Evolutionary conservation across 2,113 vertebrate species (phyloP), one percentile per base, ranked within the genome.

Genomic region (Lates calcarifer): DNA sequence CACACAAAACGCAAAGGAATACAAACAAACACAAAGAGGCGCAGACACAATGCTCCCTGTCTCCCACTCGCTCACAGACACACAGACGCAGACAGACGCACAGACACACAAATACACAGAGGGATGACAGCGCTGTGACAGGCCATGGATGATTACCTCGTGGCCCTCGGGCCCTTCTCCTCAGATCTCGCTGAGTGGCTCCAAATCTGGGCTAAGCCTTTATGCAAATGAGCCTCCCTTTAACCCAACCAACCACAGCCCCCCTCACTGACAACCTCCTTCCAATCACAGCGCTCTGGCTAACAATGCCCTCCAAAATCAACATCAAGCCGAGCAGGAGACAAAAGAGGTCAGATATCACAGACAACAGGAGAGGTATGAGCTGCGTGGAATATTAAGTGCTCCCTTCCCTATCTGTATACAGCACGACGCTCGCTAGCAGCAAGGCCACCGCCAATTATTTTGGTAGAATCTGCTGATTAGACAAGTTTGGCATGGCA

Each of bases 341-440:
- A 94, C 93, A 94, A 94, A 94, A 94, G 93, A 93, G 93, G 93
- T 94, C 92, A 94, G 92, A 94, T 93, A 94, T 94, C 92, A 94
- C 75, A 92, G 93, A 82, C 89, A 94, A 94, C 91, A 91, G 92
- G 86, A 91, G 88, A 90, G 91, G 87, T 81, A 83, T 62, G 87
- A 83, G 93, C 89, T 82, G 88, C 74, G 43, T 72, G 86, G 93
- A 94, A 94, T 94, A 94, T 92, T 92, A 94, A 94, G 88, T 84
- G 87, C 83, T 89, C 88, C 80, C 84, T 76, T 83, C 85, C 83
- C 89, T 90, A 90, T 92, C 91, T 86, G 90, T 91, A 89, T 89
- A 92, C 91, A 90, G 91, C 92, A 89, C 87, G 35, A 35, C 62
- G 85, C 87, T 81, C 31, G 88, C 90, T 91, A 79, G 89, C 89